phyloP scores from a whole-genome alignment of 2,888 invertebrate species.

The Amphipoea oculea region DNA sequence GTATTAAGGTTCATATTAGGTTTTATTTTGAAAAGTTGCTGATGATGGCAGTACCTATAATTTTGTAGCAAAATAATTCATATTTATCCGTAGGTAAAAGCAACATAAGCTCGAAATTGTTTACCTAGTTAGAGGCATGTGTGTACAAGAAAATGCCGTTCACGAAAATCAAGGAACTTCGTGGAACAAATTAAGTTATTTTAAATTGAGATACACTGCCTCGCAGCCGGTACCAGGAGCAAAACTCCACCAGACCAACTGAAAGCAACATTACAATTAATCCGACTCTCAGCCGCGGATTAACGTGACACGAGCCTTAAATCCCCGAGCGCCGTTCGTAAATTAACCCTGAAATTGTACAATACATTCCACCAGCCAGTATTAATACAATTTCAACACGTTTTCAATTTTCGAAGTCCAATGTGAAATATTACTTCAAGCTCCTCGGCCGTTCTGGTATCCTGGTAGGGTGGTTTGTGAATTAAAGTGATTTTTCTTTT shows the following conservation, averaged over 20 bases:
- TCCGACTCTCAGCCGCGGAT: conserved; percentile 59
- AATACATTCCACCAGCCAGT: conserved; percentile 59
- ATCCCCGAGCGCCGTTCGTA: conserved; percentile 62
- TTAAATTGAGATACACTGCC: conserved; percentile 35
- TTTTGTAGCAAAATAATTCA: not conserved
- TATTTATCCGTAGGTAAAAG: not conserved
- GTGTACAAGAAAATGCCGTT: conserved; percentile 12
- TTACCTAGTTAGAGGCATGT: not conserved
- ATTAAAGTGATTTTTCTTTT: conserved; percentile 18
- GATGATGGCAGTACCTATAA: not conserved
- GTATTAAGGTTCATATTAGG: conserved; percentile 5
- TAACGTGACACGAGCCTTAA: conserved; percentile 61
- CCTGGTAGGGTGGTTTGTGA: conserved; percentile 39
- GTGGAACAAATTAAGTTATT: conserved; percentile 35
- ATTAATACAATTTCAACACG: conserved; percentile 62
- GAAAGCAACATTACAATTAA: conserved; percentile 62
- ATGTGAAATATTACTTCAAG: conserved; percentile 48
- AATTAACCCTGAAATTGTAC: conserved; percentile 65
- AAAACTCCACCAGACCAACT: conserved; percentile 38
- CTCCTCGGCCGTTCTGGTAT: conserved; percentile 35
- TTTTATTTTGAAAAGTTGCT: conserved; percentile 12
- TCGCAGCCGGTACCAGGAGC: conserved; percentile 33
- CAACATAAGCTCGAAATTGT: not conserved
- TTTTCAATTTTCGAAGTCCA: conserved; percentile 58
- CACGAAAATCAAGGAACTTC: conserved; percentile 24